These are phyloP conservation scores for Subacronicta megacephala DNA, from an alignment of 2,888 invertebrate genomes.

Conservation along the genomic window DNA sequence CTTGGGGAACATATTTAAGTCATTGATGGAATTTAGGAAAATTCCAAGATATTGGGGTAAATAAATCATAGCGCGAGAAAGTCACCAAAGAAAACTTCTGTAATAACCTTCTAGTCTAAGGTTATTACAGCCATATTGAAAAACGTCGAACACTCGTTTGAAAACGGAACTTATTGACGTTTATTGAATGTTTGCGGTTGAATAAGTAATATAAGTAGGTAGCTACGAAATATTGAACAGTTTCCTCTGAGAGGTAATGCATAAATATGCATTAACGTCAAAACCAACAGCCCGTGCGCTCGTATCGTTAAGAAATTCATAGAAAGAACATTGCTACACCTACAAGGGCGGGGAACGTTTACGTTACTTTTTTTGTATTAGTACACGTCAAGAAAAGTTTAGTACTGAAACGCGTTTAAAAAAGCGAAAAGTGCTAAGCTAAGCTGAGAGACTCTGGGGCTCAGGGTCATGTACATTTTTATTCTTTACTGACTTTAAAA, in stretches of 20 bases:
- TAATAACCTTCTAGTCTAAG: no score
- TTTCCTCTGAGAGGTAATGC: slow-evolving; percentile 26
- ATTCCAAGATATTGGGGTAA: no score
- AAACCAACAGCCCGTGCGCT: slow-evolving; percentile 21
- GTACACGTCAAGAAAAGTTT: neutral
- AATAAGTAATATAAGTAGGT: slow-evolving; percentile 16
- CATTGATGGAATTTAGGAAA: no score
- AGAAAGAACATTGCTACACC: slow-evolving; percentile 19
- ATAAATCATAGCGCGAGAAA: no score
- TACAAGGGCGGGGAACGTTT: slow-evolving; percentile 19
- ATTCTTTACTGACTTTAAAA: no score
- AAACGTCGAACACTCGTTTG: neutral
- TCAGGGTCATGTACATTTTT: no score
- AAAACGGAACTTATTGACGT: slow-evolving; percentile 14
- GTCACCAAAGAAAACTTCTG: no score
- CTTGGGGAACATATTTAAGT: no score
- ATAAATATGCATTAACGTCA: slow-evolving; percentile 54
- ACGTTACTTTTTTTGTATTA: slow-evolving; percentile 11
- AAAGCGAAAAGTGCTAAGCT: no score
- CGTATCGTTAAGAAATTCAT: slow-evolving; percentile 48
- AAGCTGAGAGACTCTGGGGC: no score
- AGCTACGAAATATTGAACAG: slow-evolving; percentile 17
- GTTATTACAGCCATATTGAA: neutral
- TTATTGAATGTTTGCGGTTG: slow-evolving; percentile 11
- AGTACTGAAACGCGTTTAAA: no score